Percentiles rank a stretch among this genome's conserved stretches.
Conservation (phyloP, 2,113 vertebrate species). For the Coptodon rendalli region DNA sequence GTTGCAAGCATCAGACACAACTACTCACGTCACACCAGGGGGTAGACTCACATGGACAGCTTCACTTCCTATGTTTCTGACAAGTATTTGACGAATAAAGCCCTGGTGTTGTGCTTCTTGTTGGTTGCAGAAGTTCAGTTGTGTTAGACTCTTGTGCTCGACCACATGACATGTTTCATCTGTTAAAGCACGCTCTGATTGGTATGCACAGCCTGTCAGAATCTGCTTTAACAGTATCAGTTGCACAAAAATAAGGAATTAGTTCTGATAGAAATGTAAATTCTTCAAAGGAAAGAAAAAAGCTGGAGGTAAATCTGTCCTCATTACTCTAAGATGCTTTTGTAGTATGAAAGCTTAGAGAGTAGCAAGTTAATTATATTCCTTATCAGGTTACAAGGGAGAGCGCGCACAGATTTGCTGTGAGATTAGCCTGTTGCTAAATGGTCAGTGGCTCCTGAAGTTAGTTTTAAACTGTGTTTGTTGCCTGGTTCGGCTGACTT, state of each 20-base stretch:
- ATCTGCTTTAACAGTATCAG: background rate
- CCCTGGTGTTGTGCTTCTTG: background rate
- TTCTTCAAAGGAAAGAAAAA: background rate
- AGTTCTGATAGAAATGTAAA: background rate
- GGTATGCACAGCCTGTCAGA: background rate
- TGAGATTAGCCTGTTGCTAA: constrained; percentile 1
- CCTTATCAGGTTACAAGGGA: background rate
- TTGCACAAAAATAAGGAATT: background rate
- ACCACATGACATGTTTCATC: background rate
- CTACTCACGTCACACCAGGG: background rate
- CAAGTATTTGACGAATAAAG: background rate
- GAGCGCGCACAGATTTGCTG: background rate
- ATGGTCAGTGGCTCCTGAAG: background rate
- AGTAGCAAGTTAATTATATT: background rate
- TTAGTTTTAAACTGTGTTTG: background rate
- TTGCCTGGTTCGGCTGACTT: background rate
- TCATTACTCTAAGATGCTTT: background rate
- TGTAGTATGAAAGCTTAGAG: background rate
- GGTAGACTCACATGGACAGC: background rate
- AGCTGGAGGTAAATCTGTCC: background rate
- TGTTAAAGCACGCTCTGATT: background rate
- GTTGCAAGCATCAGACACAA: background rate
- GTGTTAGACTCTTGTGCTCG: background rate
- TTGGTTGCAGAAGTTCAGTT: background rate
- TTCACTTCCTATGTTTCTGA: background rate